Evolutionary conservation across 2,113 vertebrate genomes (phyloP).

Genomic region (Limanda limanda): DNA sequence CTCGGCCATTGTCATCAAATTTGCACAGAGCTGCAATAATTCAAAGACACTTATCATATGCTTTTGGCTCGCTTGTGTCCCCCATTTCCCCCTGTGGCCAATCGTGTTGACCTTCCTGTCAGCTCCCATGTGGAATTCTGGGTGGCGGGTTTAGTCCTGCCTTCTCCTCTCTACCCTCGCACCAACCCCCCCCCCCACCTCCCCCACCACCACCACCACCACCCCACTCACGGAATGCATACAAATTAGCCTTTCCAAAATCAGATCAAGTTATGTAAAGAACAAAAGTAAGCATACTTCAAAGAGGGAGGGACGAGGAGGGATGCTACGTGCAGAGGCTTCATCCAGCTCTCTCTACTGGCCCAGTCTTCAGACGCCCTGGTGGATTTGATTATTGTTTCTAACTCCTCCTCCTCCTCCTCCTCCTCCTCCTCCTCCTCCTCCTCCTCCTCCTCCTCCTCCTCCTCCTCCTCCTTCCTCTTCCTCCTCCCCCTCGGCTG

Average conservation of each 20-base stretch:
- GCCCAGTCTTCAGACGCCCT: constrained; percentile 65
- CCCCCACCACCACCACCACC: constrained; percentile 38
- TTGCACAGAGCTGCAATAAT: constrained; percentile 76
- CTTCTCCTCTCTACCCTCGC: constrained; percentile 14
- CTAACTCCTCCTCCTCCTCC: constrained; percentile 24
- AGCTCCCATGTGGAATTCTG: constrained; percentile 82
- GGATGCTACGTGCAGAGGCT: constrained; percentile 40
- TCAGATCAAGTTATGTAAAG: constrained; percentile 88
- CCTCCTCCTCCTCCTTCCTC: not conserved
- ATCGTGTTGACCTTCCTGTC: constrained; percentile 76
- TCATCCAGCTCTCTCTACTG: constrained; percentile 60
- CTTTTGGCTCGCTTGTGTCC: constrained; percentile 61
- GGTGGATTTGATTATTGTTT: constrained; percentile 74
- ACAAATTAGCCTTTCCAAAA: constrained; percentile 88
- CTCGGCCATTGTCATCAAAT: constrained; percentile 70
- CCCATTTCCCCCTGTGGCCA: constrained; percentile 43
- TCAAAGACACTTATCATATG: constrained; percentile 74
- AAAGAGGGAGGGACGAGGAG: constrained; percentile 73
- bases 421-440: constrained; percentile 6
- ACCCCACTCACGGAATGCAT: constrained; percentile 78
- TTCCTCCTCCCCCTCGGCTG: not conserved
- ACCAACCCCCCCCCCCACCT: constrained; percentile 24
- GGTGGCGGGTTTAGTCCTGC: constrained; percentile 79
- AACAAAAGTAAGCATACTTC: constrained; percentile 90
- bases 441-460: constrained; percentile 6